Percentiles rank a stretch among this genome's conserved stretches.
Evolutionary conservation across 2,113 vertebrate species (phyloP).

Genomic region (Macroglossus sobrinus): DNA sequence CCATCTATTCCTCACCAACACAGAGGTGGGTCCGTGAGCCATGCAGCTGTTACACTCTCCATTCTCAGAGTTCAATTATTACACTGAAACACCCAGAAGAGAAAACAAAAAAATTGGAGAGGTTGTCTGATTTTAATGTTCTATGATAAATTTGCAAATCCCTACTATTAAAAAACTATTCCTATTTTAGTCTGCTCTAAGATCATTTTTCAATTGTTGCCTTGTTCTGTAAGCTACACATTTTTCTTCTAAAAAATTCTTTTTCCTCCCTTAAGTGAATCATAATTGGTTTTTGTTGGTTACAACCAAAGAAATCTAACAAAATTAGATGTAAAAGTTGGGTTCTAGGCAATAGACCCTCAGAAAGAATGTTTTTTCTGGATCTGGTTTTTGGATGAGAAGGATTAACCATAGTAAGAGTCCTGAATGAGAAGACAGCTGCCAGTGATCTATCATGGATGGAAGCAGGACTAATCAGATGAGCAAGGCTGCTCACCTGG

Average conservation of each 20-base stretch:
- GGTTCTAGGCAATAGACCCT: background rate
- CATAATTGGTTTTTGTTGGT: background rate
- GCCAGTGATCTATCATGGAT: background rate
- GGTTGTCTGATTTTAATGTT: background rate
- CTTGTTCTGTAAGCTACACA: background rate
- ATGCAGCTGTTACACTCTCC: background rate
- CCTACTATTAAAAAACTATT: background rate
- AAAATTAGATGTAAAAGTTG: background rate
- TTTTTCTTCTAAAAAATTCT: background rate
- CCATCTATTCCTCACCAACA: background rate
- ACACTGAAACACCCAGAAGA: background rate
- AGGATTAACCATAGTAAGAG: background rate
- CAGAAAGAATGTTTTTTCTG: background rate
- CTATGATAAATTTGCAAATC: background rate
- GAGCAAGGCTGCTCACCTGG: background rate
- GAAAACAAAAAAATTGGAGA: background rate
- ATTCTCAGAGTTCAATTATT: background rate
- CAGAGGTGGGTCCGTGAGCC: background rate
- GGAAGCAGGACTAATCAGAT: background rate
- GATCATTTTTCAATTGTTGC: background rate
- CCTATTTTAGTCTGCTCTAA: background rate
- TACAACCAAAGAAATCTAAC: background rate
- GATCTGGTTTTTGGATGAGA: background rate
- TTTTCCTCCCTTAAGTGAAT: background rate
- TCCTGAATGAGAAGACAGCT: background rate